phyloP scores from a whole-genome alignment of 2,888 invertebrate genomes.

The Heliconius sara region DNA sequence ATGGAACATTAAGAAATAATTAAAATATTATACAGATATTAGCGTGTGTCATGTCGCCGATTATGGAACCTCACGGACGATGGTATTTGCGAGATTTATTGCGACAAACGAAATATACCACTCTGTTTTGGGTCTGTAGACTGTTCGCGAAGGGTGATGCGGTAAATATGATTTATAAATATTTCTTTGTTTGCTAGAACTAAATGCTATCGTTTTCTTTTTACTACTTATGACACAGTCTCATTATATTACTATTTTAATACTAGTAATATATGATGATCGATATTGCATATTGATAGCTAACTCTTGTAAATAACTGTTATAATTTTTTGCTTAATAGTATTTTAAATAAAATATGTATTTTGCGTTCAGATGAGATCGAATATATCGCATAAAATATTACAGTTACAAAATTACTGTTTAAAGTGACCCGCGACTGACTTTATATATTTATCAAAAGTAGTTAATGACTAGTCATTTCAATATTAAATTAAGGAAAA shows the following conservation, averaged over 20 bases:
- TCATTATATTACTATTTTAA: too few relatives aligned
- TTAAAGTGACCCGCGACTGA: too few relatives aligned
- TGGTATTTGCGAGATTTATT: conserved; percentile 86
- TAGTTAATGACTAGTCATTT: neutral
- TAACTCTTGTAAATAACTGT: too few relatives aligned
- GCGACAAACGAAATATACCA: conserved; percentile 78
- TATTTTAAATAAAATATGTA: too few relatives aligned
- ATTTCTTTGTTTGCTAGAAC: neutral
- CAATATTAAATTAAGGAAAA: neutral
- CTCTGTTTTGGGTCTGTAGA: conserved; percentile 80
- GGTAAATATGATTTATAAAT: conserved; percentile 55
- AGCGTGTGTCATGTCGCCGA: conserved; percentile 81
- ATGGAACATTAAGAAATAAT: neutral
- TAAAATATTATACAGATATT: conserved; percentile 58
- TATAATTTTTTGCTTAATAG: too few relatives aligned
- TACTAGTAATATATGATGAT: too few relatives aligned
- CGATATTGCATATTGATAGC: too few relatives aligned
- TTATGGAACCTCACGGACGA: conserved; percentile 82
- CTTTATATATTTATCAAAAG: neutral
- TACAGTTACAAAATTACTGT: too few relatives aligned
- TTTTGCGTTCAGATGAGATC: too few relatives aligned
- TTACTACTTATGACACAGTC: neutral
- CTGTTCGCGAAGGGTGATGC: conserved; percentile 77
- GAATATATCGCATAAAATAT: too few relatives aligned
- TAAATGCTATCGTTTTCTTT: neutral